Evolutionary conservation across 2,888 invertebrate species (phyloP).

Genomic region (Ptilodon capucinus): DNA sequence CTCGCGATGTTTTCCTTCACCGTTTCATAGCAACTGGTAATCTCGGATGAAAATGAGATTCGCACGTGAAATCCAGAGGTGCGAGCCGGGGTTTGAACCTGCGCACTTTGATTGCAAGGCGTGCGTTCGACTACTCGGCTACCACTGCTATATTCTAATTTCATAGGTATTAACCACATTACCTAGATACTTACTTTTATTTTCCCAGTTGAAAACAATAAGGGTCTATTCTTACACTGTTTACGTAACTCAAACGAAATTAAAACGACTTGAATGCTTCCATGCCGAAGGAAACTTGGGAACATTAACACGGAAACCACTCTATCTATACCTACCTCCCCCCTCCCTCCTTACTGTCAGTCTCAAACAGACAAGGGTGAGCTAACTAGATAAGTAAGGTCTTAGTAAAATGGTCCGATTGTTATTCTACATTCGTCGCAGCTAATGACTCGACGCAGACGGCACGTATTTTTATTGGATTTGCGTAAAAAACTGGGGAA

Average conservation of each 20-base stretch:
- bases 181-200: no score
- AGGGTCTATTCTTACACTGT: conserved; percentile 1
- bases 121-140: no score
- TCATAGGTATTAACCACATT: no score
- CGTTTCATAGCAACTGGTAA: no score
- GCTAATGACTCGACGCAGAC: conserved; percentile 16
- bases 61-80: no score
- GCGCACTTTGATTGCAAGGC: no score
- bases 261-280: conserved; percentile 20
- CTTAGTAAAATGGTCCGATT: conserved; percentile 7
- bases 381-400: not conserved
- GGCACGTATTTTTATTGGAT: conserved; percentile 20
- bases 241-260: conserved; percentile 18
- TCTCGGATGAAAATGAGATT: no score
- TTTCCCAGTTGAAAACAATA: conserved; percentile 11
- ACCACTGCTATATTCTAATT: no score
- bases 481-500: conserved; percentile 4
- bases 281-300: conserved; percentile 6
- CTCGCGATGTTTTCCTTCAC: no score
- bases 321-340: not conserved
- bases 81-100: no score
- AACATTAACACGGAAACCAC: conserved; percentile 1
- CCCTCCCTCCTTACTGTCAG: not conserved
- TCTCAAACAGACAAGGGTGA: not conserved
- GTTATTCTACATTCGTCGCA: conserved; percentile 24